phyloP scores from a whole-genome alignment of 2,797 vertebrate species.

The Acanthurus tractus region DNA sequence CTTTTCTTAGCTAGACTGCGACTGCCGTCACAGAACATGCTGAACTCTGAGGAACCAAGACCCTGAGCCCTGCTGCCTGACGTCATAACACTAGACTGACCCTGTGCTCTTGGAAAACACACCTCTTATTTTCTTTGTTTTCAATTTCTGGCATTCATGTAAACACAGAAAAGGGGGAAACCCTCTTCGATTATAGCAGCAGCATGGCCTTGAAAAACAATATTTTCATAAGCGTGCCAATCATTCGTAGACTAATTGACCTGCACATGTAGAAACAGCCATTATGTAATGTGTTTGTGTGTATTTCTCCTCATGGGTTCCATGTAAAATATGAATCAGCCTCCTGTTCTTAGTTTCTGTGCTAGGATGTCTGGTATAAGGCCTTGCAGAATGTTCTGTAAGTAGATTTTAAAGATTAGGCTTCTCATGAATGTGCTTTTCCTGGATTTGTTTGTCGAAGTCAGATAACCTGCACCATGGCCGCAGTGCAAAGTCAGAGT shows the following conservation, averaged over 20 bases:
- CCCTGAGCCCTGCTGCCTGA: conserved; percentile 53
- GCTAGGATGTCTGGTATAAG: conserved; percentile 34
- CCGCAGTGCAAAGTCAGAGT: conserved; percentile 19
- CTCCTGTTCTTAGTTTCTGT: conserved; percentile 38
- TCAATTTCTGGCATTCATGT: conserved; percentile 33
- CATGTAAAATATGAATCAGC: conserved; percentile 23
- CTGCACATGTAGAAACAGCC: conserved; percentile 42
- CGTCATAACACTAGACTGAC: conserved; percentile 52
- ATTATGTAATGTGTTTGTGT: conserved; percentile 44
- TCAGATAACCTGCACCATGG: conserved; percentile 75
- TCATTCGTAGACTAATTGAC: conserved; percentile 19
- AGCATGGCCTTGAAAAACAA: conserved; percentile 36
- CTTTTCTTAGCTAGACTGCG: not conserved
- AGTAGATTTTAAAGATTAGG: conserved; percentile 78
- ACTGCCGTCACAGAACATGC: conserved; percentile 19
- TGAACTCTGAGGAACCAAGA: conserved; percentile 43
- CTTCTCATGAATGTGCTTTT: conserved; percentile 77
- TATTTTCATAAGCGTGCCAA: conserved; percentile 11
- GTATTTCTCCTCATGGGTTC: conserved; percentile 1
- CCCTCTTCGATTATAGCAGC: not conserved
- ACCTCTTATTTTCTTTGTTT: conserved; percentile 61
- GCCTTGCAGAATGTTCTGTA: conserved; percentile 62
- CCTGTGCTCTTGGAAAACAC: conserved; percentile 53
- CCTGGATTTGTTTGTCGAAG: conserved; percentile 82
- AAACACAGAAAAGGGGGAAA: conserved; percentile 33